These are phyloP conservation scores for Patella ulyssiponensis DNA, from an alignment of 2,888 invertebrate species.

Conservation along the genomic window DNA sequence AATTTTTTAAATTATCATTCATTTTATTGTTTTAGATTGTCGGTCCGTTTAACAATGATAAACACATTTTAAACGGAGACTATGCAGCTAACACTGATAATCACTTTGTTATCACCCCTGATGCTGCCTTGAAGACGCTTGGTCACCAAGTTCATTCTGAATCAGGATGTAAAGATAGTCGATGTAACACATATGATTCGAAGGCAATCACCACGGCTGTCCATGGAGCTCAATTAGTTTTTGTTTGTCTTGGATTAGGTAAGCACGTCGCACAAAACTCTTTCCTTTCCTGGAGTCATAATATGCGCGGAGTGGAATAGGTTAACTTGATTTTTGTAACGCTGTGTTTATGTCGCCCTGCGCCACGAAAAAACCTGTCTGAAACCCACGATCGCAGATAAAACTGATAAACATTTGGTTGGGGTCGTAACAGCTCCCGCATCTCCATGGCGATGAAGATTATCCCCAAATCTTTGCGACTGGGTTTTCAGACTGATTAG, in stretches of 20 bases:
- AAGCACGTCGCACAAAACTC: slow-evolving; percentile 12
- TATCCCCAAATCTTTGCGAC: no score
- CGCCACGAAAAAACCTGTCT: no score
- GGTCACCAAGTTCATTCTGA: slow-evolving; percentile 40
- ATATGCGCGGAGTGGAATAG: no score
- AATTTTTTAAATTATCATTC: no score
- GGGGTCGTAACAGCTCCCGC: no score
- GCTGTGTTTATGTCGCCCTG: no score
- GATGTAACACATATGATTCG: slow-evolving; percentile 49
- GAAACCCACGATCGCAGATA: no score
- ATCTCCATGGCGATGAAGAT: no score
- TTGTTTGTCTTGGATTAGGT: slow-evolving; percentile 65
- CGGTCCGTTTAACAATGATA: slow-evolving; percentile 66
- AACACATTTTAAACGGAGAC: slow-evolving; percentile 58
- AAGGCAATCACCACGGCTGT: slow-evolving; percentile 46
- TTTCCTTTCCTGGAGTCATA: no score
- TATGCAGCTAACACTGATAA: slow-evolving; percentile 55
- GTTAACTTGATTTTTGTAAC: no score
- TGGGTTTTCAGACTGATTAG: no score
- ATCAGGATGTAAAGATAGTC: slow-evolving; percentile 52
- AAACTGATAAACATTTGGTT: no score
- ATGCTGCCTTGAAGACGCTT: slow-evolving; percentile 48
- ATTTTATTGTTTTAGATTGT: slow-evolving; percentile 51
- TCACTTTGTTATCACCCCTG: slow-evolving; percentile 53
- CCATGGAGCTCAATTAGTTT: slow-evolving; percentile 44